Base-by-base conservation (phyloP, 2,113 vertebrate species). In the Pelecanoides urinatrix region DNA sequence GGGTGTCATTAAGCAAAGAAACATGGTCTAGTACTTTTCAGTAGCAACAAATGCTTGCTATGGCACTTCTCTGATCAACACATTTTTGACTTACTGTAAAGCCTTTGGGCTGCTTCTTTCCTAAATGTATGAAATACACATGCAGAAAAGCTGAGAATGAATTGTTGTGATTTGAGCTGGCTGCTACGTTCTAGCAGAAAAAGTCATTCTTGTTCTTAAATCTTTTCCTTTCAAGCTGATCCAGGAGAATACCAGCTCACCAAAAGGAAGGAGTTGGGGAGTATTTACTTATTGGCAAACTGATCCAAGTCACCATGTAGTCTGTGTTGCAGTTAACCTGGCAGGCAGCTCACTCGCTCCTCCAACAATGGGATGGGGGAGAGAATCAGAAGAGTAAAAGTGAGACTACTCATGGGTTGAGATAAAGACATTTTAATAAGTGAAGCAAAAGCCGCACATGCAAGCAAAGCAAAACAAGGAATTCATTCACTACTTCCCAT, bases 1-100 rank as follows among this genome's bases (percentile, higher is more conserved):
- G 56, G 52, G 25, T 79, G 67, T 58, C 91, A 92, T 96, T 96
- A 94, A 94, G 83, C 61, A 88, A 84, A 91, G 76, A 96, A 96
- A 91, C 91, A 94, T 65, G 88, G 56, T 65, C 65, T 85, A 72
- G 76, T 59, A 82, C 44, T 92, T 94, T 95, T 95, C 86, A 91
- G 91, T 68, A 92, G 92, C 88, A 96, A 80, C 94, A 87, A 96
- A 94, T 86, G 61, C 76, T 92, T 94, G 80, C 68, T 56, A 72
- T 61, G 47, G 76, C 76, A 85, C 45, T 94, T 94, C 61, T 85
- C 56, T 91, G 70, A 75, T 59, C 44, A 87, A 56, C 30, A 17
- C 94, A 68, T 89, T 95, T 94, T 87, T 94, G 72, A 86, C 36
- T 84, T 53, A 61, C 53, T 92, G 29, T 65, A 70, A 82, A 92